These are phyloP conservation scores for Ceratosolen fusciceps DNA, from an alignment of 1,140 invertebrate genomes.

Conservation along the genomic window DNA sequence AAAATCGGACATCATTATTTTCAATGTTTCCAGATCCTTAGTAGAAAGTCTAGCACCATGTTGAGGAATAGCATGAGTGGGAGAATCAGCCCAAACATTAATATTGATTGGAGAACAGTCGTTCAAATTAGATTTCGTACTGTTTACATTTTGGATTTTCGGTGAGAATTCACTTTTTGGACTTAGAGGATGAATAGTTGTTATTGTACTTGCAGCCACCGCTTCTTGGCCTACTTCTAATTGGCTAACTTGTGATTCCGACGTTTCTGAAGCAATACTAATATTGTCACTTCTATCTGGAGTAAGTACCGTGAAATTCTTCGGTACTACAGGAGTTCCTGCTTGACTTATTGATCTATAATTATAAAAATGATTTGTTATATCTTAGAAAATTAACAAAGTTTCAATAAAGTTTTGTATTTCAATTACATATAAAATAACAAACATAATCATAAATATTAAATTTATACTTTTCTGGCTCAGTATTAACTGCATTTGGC, in stretches of 20 bases:
- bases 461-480: conserved; percentile 63
- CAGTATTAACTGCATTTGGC: conserved; percentile 69
- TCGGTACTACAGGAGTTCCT: conserved; percentile 63
- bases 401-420: no score
- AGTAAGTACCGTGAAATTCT: conserved; percentile 59
- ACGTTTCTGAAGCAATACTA: conserved; percentile 61
- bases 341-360: conserved; percentile 65
- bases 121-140: conserved; percentile 58
- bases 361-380: conserved; percentile 39
- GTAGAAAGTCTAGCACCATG: conserved; percentile 84
- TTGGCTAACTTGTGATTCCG: conserved; percentile 58
- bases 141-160: conserved; percentile 52
- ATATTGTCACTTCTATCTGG: conserved; percentile 60
- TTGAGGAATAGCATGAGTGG: conserved; percentile 63
- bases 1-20: conserved; percentile 90
- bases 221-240: conserved; percentile 73
- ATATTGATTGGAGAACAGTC: conserved; percentile 74
- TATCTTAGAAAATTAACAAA: conserved; percentile 43
- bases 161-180: conserved; percentile 70
- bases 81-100: conserved; percentile 75
- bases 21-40: conserved; percentile 87
- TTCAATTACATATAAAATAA: not conserved
- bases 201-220: conserved; percentile 50
- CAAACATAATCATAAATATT: not conserved
- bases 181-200: conserved; percentile 77